Percentiles rank a stretch among this genome's conserved stretches.
These are phyloP conservation scores for Druceiella hillmani DNA, from an alignment of 2,888 invertebrate species.

Conservation along the genomic window DNA sequence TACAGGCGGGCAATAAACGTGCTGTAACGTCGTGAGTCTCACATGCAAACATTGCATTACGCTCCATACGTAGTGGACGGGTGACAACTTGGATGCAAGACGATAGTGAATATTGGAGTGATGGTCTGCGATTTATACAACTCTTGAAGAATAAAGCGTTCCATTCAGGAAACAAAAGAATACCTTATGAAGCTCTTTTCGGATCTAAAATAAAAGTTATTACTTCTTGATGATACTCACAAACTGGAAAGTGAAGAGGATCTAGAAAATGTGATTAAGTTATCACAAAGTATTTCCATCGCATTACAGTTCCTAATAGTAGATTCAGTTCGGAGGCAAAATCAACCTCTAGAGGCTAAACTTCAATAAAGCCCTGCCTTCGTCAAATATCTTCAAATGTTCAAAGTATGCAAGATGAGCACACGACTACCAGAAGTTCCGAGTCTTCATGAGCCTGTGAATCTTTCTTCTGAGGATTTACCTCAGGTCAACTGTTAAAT, in stretches of 20 bases:
- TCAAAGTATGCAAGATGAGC: not conserved
- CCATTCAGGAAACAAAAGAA: too few species aligned
- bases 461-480: not conserved
- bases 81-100: too few species aligned
- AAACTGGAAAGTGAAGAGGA: slow-evolving; percentile 1
- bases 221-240: not conserved
- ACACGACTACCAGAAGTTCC: too few species aligned
- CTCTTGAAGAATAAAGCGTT: too few species aligned
- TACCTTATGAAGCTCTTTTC: too few species aligned
- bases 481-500: not conserved
- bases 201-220: too few species aligned
- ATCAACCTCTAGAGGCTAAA: not conserved
- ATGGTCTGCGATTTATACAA: too few species aligned
- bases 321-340: not conserved
- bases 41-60: too few species aligned
- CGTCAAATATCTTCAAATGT: not conserved
- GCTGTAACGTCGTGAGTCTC: too few species aligned
- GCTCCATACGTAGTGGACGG: too few species aligned
- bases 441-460: not conserved
- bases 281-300: not conserved
- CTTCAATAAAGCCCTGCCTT: not conserved
- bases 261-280: slow-evolving; percentile 3
- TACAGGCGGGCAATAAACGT: too few species aligned
- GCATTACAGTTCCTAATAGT: not conserved
- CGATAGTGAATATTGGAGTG: too few species aligned